phyloP scores from a whole-genome alignment of 1,140 invertebrate species.

The Penaeus chinensis region DNA sequence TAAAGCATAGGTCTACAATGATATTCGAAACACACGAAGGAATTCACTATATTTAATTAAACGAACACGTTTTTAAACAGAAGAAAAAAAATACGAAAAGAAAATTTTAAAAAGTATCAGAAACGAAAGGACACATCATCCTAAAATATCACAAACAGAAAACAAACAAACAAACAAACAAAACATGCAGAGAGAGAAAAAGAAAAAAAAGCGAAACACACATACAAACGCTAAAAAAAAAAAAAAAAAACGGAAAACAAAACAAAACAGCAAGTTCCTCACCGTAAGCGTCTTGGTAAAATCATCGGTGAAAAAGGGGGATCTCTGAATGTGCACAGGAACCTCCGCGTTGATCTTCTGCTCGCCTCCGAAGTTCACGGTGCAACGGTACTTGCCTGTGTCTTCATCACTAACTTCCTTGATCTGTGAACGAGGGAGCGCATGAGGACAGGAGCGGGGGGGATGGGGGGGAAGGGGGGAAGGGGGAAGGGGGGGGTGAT shows the following conservation, averaged over 20 bases:
- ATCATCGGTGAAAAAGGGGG: conserved; percentile 58
- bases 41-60: no score
- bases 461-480: background rate
- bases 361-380: conserved; percentile 58
- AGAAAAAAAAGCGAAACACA: background rate
- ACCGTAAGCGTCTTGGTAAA: conserved; percentile 60
- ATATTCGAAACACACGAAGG: no score
- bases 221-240: background rate
- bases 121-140: no score
- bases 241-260: no score
- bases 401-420: conserved; percentile 45
- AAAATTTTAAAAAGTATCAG: no score
- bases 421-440: conserved; percentile 39
- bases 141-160: background rate
- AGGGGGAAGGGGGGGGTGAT: no score
- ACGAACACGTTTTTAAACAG: no score
- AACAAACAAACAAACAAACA: background rate
- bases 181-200: background rate
- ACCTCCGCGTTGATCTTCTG: conserved; percentile 63
- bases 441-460: background rate
- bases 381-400: conserved; percentile 53
- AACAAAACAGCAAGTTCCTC: background rate
- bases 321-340: conserved; percentile 41
- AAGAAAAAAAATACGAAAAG: no score
- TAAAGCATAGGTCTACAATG: no score